These are phyloP conservation scores for Drosophila varians DNA, from an alignment of 1,140 invertebrate genomes.

Conservation along the genomic window DNA sequence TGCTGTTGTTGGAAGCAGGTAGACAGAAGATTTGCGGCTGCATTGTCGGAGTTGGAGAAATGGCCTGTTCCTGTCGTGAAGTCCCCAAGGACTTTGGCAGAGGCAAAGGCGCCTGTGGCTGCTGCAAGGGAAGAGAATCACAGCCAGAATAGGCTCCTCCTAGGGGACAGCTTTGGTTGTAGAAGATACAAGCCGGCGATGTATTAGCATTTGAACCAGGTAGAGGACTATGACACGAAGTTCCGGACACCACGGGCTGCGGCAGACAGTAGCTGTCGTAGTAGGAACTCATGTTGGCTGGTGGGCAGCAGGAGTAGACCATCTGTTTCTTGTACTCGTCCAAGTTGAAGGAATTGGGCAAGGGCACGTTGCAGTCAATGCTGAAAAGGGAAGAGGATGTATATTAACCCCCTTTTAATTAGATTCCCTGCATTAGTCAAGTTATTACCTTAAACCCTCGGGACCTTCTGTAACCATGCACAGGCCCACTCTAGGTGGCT, in stretches of 20 bases:
- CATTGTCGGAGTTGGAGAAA: neutral
- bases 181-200: slow-evolving; percentile 11
- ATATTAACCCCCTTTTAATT: no score
- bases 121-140: slow-evolving; percentile 1
- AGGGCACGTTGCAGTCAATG: slow-evolving; percentile 61
- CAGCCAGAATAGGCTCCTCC: slow-evolving; percentile 8
- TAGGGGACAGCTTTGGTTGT: slow-evolving; percentile 4
- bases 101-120: neutral
- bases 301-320: slow-evolving; percentile 7
- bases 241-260: neutral
- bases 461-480: slow-evolving; percentile 62
- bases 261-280: slow-evolving; percentile 6
- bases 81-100: neutral
- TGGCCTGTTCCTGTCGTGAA: slow-evolving; percentile 1
- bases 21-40: slow-evolving; percentile 15
- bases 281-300: neutral
- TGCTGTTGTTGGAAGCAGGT: neutral
- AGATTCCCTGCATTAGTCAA: neutral
- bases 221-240: neutral
- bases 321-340: slow-evolving; percentile 29
- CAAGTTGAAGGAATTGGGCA: slow-evolving; percentile 47
- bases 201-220: neutral
- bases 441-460: slow-evolving; percentile 54
- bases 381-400: slow-evolving; percentile 1
- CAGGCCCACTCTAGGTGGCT: slow-evolving; percentile 39